Conservation (phyloP, 2,888 invertebrate genomes). For the Nomada ruficornis region DNA sequence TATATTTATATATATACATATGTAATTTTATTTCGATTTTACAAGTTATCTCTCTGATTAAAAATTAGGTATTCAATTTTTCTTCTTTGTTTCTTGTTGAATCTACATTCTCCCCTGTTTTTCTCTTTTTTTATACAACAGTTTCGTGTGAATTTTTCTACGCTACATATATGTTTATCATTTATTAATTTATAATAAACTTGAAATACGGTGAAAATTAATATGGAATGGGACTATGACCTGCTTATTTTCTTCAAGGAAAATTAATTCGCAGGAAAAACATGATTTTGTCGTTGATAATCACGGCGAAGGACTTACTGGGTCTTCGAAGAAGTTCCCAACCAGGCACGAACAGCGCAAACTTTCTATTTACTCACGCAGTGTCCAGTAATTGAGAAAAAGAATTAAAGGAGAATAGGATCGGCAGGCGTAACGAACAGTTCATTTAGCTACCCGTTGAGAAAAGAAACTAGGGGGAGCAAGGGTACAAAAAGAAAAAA, state of each 20-base stretch:
- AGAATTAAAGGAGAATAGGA: constrained; percentile 37
- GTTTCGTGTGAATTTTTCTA: too few species aligned
- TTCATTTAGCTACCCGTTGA: constrained; percentile 49
- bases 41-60: too few species aligned
- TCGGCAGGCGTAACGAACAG: constrained; percentile 40
- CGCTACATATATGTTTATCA: too few species aligned
- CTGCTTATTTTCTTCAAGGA: not conserved
- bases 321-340: constrained; percentile 6
- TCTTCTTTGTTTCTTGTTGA: too few species aligned
- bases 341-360: not conserved
- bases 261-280: not conserved
- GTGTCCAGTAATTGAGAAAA: constrained; percentile 47
- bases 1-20: too few species aligned
- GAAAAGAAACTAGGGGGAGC: not conserved
- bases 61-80: too few species aligned
- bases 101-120: too few species aligned
- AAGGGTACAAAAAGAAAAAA: not conserved
- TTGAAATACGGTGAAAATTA: too few species aligned
- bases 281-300: not conserved
- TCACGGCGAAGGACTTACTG: not conserved
- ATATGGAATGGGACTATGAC: not conserved
- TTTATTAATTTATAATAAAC: too few species aligned
- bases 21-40: too few species aligned
- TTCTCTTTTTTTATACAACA: too few species aligned
- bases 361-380: constrained; percentile 32